Conservation (phyloP, 1,140 invertebrate genomes). For the Aricia agestis region DNA sequence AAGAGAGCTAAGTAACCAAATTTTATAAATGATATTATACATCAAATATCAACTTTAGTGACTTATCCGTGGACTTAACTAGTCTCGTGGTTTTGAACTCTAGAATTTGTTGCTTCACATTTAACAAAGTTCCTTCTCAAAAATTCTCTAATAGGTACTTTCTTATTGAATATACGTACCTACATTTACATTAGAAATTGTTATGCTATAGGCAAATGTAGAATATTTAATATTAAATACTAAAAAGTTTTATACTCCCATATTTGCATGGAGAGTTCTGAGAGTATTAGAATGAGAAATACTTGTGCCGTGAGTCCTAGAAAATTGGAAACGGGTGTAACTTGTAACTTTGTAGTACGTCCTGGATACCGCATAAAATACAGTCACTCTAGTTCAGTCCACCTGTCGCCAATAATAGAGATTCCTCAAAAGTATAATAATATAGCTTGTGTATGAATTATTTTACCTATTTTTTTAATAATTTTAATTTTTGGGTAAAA, state of each 20-base stretch:
- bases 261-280: neutral
- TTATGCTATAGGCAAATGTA: neutral
- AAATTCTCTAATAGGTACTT: no score
- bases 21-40: no score
- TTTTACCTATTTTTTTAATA: neutral
- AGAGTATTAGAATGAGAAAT: neutral
- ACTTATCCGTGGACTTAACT: no score
- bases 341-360: neutral
- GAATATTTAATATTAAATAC: neutral
- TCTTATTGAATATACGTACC: no score
- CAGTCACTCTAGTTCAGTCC: conserved; percentile 25
- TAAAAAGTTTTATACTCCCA: neutral
- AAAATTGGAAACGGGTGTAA: neutral
- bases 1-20: no score
- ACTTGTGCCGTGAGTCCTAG: neutral
- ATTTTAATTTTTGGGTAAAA: no score
- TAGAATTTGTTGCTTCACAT: no score
- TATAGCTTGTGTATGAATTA: neutral
- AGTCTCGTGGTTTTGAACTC: no score
- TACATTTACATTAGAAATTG: no score
- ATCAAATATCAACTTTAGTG: no score
- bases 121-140: no score
- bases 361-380: neutral
- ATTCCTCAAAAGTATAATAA: conserved; percentile 22
- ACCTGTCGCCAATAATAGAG: conserved; percentile 29